Percentiles rank a stretch among this genome's conserved stretches.
Evolutionary conservation across 23 tunicate genomes (phyloP).

Genomic region (Halocynthia aurantium): DNA sequence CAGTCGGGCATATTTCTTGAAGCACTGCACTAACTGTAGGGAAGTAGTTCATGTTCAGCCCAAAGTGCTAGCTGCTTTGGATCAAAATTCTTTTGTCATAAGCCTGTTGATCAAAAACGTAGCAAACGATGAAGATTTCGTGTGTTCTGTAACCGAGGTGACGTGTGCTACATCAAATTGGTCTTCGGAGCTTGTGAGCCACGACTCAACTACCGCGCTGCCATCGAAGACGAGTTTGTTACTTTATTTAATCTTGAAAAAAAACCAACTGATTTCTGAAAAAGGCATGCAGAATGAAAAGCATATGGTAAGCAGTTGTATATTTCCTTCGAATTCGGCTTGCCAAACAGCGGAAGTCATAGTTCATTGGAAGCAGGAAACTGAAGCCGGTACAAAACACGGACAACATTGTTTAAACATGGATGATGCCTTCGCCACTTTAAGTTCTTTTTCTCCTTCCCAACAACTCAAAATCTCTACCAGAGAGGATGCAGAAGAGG

Average conservation of each 20-base stretch:
- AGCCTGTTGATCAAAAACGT: neutral
- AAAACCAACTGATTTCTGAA: neutral
- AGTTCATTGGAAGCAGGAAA: conserved; percentile 1
- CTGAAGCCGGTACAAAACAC: neutral
- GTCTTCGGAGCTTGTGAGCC: neutral
- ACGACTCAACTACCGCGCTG: neutral
- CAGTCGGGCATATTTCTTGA: neutral
- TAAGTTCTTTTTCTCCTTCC: neutral
- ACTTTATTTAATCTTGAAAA: neutral
- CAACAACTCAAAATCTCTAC: neutral
- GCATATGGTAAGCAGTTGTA: too few relatives aligned
- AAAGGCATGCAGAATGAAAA: too few relatives aligned
- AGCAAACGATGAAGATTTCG: neutral
- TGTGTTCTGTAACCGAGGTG: neutral
- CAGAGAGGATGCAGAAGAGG: conserved; percentile 25
- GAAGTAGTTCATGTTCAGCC: neutral
- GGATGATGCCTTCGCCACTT: neutral
- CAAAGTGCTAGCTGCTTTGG: neutral
- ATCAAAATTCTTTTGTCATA: neutral
- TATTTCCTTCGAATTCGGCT: too few relatives aligned
- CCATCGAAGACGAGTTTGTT: neutral
- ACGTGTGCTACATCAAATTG: conserved; percentile 1
- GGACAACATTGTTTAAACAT: neutral
- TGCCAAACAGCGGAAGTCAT: neutral
- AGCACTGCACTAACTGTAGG: neutral